Percentiles rank a stretch among this genome's conserved stretches.
phyloP scores from a whole-genome alignment of 53 echinoderm and acorn worm genomes.

The Crossaster papposus region DNA sequence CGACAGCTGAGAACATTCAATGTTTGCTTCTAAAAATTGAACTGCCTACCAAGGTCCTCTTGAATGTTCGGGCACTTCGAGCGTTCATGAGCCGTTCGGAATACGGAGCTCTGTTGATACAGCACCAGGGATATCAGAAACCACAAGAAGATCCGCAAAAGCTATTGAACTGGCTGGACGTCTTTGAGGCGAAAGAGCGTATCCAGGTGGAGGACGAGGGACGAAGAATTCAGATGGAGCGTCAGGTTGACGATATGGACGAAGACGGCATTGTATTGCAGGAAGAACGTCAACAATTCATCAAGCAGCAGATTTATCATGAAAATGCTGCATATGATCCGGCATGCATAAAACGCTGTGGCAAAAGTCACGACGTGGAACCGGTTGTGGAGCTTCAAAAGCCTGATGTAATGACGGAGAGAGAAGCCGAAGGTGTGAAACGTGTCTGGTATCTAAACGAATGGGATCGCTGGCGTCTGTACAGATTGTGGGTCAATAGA shows the following conservation, averaged over 20 bases:
- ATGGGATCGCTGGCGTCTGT: slow-evolving; percentile 69
- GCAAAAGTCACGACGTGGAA: not conserved
- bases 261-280: not conserved
- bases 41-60: slow-evolving; percentile 15
- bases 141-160: not conserved
- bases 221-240: slow-evolving; percentile 2
- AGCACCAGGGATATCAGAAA: not conserved
- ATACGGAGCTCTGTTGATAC: not conserved
- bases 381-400: slow-evolving; percentile 2
- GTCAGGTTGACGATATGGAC: slow-evolving; percentile 14
- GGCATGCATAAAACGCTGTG: slow-evolving; percentile 10
- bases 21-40: not conserved
- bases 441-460: slow-evolving; percentile 54
- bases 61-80: slow-evolving; percentile 38
- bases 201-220: slow-evolving; percentile 47
- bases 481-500: slow-evolving; percentile 54
- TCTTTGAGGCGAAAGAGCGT: not conserved
- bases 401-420: slow-evolving; percentile 55
- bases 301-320: not conserved
- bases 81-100: slow-evolving; percentile 46
- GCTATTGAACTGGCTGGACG: not conserved
- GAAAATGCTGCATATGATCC: slow-evolving; percentile 1
- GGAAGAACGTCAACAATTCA: not conserved
- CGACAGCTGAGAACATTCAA: not conserved
- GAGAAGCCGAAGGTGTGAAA: slow-evolving; percentile 20